Conservation (phyloP, 2,888 invertebrate genomes). For the Cremastinae sp. region DNA sequence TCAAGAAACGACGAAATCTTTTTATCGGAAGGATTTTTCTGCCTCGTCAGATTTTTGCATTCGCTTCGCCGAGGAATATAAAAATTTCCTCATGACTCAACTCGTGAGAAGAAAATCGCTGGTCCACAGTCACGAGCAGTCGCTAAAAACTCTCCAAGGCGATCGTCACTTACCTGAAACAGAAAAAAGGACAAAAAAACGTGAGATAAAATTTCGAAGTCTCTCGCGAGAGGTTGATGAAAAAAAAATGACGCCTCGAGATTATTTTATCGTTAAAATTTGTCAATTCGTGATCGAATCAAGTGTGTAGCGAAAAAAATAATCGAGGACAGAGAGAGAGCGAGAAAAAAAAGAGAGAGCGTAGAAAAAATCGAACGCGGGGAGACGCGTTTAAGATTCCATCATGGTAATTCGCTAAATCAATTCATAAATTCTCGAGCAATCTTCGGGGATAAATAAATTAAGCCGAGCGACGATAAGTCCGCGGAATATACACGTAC, state of each 20-base stretch:
- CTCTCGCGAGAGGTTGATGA: neutral
- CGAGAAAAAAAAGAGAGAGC: neutral
- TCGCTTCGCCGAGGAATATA: too few relatives aligned
- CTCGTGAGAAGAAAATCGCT: too few relatives aligned
- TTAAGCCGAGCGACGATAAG: slow-evolving; percentile 55
- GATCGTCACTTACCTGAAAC: slow-evolving; percentile 67
- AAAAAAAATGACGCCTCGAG: slow-evolving; percentile 3
- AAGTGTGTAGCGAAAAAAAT: neutral
- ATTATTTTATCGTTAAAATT: slow-evolving; percentile 40
- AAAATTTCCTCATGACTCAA: too few relatives aligned
- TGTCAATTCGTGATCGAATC: slow-evolving; percentile 19
- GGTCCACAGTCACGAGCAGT: too few relatives aligned
- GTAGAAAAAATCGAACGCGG: neutral
- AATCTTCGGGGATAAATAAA: slow-evolving; percentile 56
- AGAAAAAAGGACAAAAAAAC: slow-evolving; percentile 59
- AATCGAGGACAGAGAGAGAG: slow-evolving; percentile 3
- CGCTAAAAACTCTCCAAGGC: slow-evolving; percentile 29
- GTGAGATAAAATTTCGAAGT: slow-evolving; percentile 4
- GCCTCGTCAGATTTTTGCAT: too few relatives aligned
- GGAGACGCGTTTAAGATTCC: slow-evolving; percentile 45
- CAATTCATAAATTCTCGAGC: slow-evolving; percentile 55
- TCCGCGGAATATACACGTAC: slow-evolving; percentile 16
- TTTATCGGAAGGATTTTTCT: too few relatives aligned
- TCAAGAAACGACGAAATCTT: too few relatives aligned
- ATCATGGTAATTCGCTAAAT: slow-evolving; percentile 51